These are phyloP conservation scores for Linurgus olivaceus DNA, from an alignment of 2,797 vertebrate genomes.

Conservation along the genomic window DNA sequence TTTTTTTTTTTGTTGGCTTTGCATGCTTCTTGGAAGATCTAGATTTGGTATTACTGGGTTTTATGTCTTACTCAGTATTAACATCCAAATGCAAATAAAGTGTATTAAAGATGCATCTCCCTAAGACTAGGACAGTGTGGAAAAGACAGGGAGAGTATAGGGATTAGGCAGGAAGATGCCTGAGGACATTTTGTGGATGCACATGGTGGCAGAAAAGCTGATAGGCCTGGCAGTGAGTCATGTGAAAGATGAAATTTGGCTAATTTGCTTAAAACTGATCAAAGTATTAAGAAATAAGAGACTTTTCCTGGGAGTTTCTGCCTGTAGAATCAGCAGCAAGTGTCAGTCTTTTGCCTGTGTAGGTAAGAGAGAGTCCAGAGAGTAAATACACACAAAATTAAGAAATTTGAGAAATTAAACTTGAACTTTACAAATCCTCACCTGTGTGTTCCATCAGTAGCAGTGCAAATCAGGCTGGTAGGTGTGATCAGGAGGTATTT, in stretches of 20 bases:
- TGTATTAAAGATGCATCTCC: not conserved
- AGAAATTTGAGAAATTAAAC: not conserved
- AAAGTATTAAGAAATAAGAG: not conserved
- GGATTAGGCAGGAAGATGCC: not conserved
- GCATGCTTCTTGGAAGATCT: not conserved
- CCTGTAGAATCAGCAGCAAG: not conserved
- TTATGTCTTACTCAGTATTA: not conserved
- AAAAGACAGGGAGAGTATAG: not conserved
- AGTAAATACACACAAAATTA: not conserved
- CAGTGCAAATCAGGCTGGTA: not conserved
- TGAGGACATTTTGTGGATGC: not conserved
- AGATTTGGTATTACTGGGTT: not conserved
- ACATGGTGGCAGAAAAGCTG: not conserved
- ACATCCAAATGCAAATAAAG: not conserved
- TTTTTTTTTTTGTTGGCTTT: constrained; percentile 10
- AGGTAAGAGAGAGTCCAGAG: not conserved
- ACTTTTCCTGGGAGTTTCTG: not conserved
- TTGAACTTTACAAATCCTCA: not conserved
- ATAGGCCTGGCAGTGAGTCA: not conserved
- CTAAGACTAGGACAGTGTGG: not conserved
- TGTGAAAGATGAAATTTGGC: not conserved
- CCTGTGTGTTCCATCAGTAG: not conserved
- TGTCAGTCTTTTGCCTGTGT: not conserved
- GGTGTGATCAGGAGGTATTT: not conserved
- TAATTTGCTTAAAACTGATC: not conserved